Evolutionary conservation across 2,888 invertebrate genomes (phyloP).

Genomic region (Hemithea aestivaria): DNA sequence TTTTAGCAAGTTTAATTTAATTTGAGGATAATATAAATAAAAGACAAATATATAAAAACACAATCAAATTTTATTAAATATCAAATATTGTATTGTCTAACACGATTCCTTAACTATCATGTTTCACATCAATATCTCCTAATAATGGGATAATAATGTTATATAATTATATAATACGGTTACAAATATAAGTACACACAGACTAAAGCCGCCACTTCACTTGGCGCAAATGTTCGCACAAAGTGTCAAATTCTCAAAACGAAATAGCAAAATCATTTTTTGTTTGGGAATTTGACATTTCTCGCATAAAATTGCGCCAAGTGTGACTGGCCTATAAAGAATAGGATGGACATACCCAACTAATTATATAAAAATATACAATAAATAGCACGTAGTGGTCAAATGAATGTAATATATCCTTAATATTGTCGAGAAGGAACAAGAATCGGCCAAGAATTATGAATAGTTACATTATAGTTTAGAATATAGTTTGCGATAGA

Average conservation of each 20-base stretch:
- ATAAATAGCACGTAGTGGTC: conserved; percentile 10
- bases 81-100: conserved; percentile 80
- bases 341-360: conserved; percentile 21
- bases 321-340: conserved; percentile 20
- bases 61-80: conserved; percentile 79
- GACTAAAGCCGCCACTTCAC: conserved; percentile 19
- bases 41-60: conserved; percentile 63
- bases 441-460: conserved; percentile 50
- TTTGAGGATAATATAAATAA: too few species aligned
- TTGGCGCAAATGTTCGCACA: too few species aligned
- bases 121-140: conserved; percentile 74
- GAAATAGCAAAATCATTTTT: too few species aligned
- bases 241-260: too few species aligned
- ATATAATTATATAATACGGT: too few species aligned
- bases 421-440: conserved; percentile 70
- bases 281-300: too few species aligned
- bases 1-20: too few species aligned
- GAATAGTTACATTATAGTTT: conserved; percentile 23
- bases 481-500: conserved; percentile 23
- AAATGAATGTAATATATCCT: conserved; percentile 17
- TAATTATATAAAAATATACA: conserved; percentile 16
- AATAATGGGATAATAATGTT: conserved; percentile 52
- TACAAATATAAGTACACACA: conserved; percentile 62
- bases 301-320: too few species aligned
- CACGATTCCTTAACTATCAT: conserved; percentile 78